Percentiles rank a stretch among this genome's conserved stretches.
Evolutionary conservation across 2,797 vertebrate species (phyloP).

Genomic region (Momotus momota): DNA sequence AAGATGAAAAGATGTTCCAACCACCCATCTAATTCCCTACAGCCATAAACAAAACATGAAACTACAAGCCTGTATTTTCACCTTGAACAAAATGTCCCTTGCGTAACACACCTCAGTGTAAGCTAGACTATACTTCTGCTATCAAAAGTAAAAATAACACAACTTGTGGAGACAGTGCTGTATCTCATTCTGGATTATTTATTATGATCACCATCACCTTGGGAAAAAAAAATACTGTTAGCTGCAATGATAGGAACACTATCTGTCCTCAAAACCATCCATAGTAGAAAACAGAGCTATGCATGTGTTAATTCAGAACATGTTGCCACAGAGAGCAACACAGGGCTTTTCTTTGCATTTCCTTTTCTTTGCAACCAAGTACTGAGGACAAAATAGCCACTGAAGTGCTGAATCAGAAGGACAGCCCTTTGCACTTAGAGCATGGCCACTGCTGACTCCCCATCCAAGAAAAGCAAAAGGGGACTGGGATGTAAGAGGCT

Average conservation of each 20-base stretch:
- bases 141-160: not conserved
- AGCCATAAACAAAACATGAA: conserved; percentile 6
- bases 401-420: not conserved
- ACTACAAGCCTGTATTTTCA: conserved; percentile 7
- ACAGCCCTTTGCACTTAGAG: not conserved
- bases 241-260: not conserved
- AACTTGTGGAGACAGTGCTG: not conserved
- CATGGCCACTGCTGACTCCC: rapidly evolving
- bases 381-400: not conserved
- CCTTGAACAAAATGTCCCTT: not conserved
- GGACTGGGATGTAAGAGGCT: not conserved
- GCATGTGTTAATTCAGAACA: not conserved
- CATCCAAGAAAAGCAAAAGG: not conserved
- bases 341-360: not conserved
- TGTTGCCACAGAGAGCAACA: not conserved
- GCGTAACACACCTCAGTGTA: not conserved
- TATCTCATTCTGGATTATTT: not conserved
- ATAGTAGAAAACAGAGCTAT: not conserved
- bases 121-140: not conserved
- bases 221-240: not conserved
- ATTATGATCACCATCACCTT: not conserved
- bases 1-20: conserved; percentile 24
- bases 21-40: conserved; percentile 6
- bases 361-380: not conserved
- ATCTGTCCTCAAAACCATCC: not conserved